These are phyloP conservation scores for Scytalopus superciliaris DNA, from an alignment of 2,113 vertebrate genomes.

Conservation along the genomic window DNA sequence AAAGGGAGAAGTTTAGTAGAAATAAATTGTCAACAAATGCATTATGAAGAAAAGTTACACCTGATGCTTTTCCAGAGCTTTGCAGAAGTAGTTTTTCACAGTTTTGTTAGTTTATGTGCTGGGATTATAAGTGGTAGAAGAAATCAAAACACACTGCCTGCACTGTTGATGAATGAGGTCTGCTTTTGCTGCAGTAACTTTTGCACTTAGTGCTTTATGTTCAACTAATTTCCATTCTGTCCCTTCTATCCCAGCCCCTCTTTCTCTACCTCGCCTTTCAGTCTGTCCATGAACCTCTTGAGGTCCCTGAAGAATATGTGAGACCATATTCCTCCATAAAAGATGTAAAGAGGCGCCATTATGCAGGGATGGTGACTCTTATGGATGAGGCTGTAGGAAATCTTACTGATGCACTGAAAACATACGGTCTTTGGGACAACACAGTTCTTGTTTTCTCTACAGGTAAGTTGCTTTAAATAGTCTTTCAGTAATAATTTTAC, in stretches of 20 bases:
- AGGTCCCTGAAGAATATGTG: constrained; percentile 86
- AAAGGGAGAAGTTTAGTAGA: not conserved
- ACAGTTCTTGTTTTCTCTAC: constrained; percentile 93
- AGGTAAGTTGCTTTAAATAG: constrained; percentile 74
- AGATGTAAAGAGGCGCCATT: constrained; percentile 77
- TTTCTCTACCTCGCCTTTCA: constrained; percentile 95
- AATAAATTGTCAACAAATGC: not conserved
- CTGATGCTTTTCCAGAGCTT: not conserved
- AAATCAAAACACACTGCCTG: not conserved
- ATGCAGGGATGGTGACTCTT: constrained; percentile 91
- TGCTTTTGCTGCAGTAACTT: not conserved
- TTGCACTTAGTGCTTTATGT: not conserved
- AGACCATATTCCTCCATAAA: constrained; percentile 85
- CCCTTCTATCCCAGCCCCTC: constrained; percentile 80
- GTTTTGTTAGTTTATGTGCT: not conserved
- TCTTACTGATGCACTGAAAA: constrained; percentile 82
- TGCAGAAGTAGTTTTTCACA: not conserved
- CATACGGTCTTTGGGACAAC: constrained; percentile 87
- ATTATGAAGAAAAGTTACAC: not conserved
- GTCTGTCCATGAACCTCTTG: constrained; percentile 87
- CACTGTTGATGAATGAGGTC: not conserved
- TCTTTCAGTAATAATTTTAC: not conserved
- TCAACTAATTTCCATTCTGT: not conserved
- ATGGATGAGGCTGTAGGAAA: constrained; percentile 97
- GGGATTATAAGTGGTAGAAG: not conserved